Conservation (phyloP, 1,140 invertebrate genomes). For the Zaprionus africanus region DNA sequence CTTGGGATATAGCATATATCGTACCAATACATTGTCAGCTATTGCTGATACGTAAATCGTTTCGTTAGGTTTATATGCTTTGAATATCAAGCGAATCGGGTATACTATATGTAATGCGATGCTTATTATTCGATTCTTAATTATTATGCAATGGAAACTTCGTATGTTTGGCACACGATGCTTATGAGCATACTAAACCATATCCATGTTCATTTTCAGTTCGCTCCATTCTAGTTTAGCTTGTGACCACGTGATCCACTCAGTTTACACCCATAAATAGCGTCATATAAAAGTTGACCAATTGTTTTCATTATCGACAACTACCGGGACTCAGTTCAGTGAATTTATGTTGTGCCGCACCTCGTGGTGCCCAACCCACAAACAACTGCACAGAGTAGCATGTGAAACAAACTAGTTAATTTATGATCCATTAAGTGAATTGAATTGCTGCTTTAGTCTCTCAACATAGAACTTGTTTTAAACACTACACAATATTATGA, state of each 20-base stretch:
- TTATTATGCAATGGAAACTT: slow-evolving; percentile 1
- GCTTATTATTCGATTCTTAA: not conserved
- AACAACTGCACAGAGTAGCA: slow-evolving; percentile 7
- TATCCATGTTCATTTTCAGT: not conserved
- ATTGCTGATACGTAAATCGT: slow-evolving; percentile 15
- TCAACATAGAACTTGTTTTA: not conserved
- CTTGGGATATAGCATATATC: not conserved
- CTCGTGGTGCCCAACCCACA: slow-evolving; percentile 26
- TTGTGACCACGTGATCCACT: slow-evolving; percentile 12
- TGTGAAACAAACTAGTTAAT: slow-evolving; percentile 58
- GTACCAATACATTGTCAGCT: slow-evolving; percentile 5
- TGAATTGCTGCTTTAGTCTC: not conserved
- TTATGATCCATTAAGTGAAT: slow-evolving; percentile 32
- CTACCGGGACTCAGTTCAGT: slow-evolving; percentile 20
- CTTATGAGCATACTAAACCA: not conserved
- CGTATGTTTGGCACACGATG: not conserved
- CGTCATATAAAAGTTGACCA: slow-evolving; percentile 34
- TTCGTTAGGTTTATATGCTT: not conserved
- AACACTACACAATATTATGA: not conserved
- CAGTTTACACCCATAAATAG: slow-evolving; percentile 31
- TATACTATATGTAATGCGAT: not conserved
- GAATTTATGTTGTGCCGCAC: slow-evolving; percentile 25
- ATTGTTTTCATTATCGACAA: slow-evolving; percentile 11
- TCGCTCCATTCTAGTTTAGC: not conserved
- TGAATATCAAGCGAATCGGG: slow-evolving; percentile 4